A percentile compares a stretch with the other conserved stretches of the same genome.
phyloP scores from a whole-genome alignment of 92 coral and sea anemone species.

The Palythoa grandiflora region DNA sequence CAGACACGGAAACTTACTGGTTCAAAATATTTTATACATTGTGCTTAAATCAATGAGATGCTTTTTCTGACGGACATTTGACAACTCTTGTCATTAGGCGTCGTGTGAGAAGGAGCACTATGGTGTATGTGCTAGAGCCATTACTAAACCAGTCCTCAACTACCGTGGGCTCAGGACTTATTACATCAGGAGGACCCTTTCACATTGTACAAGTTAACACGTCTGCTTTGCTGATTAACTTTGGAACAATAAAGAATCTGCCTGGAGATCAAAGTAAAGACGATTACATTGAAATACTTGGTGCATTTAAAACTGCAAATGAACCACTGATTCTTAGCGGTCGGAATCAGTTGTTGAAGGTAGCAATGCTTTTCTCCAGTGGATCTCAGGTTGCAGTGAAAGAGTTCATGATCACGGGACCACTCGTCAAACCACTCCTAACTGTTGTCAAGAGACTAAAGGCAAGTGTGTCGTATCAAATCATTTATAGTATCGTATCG shows the following conservation, averaged over 20 bases:
- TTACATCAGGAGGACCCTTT: slow-evolving; percentile 60
- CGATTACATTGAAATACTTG: slow-evolving; percentile 68
- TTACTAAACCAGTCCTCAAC: slow-evolving; percentile 59
- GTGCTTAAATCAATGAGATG: background rate
- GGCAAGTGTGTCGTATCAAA: slow-evolving; percentile 53
- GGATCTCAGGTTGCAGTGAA: slow-evolving; percentile 57
- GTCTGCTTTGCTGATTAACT: slow-evolving; percentile 62
- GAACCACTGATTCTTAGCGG: slow-evolving; percentile 86
- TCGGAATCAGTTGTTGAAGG: slow-evolving; percentile 61
- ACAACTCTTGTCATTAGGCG: slow-evolving; percentile 27
- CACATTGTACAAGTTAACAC: slow-evolving; percentile 54
- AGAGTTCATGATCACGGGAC: slow-evolving; percentile 77
- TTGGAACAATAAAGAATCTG: slow-evolving; percentile 74
- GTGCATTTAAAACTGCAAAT: slow-evolving; percentile 74
- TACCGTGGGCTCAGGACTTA: slow-evolving; percentile 61
- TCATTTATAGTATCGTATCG: background rate
- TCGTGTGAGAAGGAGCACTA: slow-evolving; percentile 61
- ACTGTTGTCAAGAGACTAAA: slow-evolving; percentile 71
- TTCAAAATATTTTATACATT: background rate
- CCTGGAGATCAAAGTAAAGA: slow-evolving; percentile 71
- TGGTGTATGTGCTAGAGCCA: slow-evolving; percentile 63
- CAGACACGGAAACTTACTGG: no score
- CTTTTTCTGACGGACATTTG: background rate
- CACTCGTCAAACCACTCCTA: slow-evolving; percentile 82
- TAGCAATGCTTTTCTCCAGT: slow-evolving; percentile 60